These are phyloP conservation scores for Therioaphis trifolii DNA, from an alignment of 2,888 invertebrate genomes.

Conservation along the genomic window DNA sequence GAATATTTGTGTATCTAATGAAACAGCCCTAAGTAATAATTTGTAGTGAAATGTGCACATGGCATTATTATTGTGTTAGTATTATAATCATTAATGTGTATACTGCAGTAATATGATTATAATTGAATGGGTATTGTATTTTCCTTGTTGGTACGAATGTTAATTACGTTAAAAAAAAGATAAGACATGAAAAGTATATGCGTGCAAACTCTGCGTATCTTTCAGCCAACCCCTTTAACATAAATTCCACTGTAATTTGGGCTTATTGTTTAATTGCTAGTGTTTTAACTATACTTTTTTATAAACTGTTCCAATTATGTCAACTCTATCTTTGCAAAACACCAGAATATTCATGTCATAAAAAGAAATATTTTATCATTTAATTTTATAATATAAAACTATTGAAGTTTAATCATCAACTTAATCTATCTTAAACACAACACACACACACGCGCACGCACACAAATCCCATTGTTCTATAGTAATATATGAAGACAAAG, in stretches of 20 bases:
- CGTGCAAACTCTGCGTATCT: not conserved
- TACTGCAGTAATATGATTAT: conserved; percentile 5
- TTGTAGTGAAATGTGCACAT: not conserved
- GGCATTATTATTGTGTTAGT: not conserved
- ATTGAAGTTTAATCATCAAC: not conserved
- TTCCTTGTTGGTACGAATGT: not conserved
- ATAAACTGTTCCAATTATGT: conserved; percentile 14
- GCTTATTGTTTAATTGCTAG: conserved; percentile 14
- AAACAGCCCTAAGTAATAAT: not conserved
- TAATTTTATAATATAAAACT: not conserved
- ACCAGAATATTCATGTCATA: not conserved
- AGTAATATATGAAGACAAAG: not conserved
- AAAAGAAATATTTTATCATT: not conserved
- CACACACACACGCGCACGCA: too few relatives aligned
- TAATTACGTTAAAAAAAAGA: conserved; percentile 25
- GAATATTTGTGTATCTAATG: too few relatives aligned
- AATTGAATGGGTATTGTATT: not conserved
- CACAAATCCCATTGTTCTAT: conserved; percentile 19
- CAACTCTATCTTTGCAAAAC: conserved; percentile 21
- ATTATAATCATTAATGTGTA: not conserved
- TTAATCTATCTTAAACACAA: too few relatives aligned
- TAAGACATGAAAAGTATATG: conserved; percentile 7
- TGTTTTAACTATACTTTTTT: conserved; percentile 33
- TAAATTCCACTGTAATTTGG: conserved; percentile 10
- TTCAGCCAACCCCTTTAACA: not conserved